Percentiles rank a stretch among this genome's conserved stretches.
phyloP scores from a whole-genome alignment of 2,797 vertebrate species.

The Chrysocyon brachyurus region DNA sequence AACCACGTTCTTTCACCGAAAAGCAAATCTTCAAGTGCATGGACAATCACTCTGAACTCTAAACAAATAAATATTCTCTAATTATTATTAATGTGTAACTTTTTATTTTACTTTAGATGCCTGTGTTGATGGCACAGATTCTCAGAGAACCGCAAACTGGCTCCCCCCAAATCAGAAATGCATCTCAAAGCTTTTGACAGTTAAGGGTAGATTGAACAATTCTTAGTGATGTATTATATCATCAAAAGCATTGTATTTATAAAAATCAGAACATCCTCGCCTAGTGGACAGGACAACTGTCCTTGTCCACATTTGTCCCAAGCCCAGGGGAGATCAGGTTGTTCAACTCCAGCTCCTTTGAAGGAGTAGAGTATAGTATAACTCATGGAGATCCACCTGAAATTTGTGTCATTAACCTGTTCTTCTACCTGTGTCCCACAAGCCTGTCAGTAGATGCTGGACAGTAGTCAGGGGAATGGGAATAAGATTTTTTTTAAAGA shows the following conservation, averaged over 20 bases:
- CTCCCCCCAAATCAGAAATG: neutral
- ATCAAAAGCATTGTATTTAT: neutral
- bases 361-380: neutral
- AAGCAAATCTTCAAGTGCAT: constrained; percentile 35
- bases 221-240: neutral
- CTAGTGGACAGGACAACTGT: neutral
- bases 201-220: neutral
- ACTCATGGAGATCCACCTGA: neutral
- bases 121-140: neutral
- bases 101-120: constrained; percentile 34
- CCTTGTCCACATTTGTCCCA: neutral
- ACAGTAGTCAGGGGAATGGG: neutral
- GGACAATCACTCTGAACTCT: neutral
- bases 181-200: constrained; percentile 42
- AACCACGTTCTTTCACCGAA: neutral
- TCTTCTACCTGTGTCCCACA: neutral
- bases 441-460: neutral
- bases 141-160: neutral
- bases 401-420: neutral
- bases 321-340: neutral
- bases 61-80: constrained; percentile 33
- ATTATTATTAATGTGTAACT: neutral
- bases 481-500: too few species aligned
- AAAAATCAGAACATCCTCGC: constrained; percentile 8
- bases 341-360: neutral